Percentiles rank a stretch among this genome's conserved stretches.
phyloP scores from a whole-genome alignment of 2,888 invertebrate species.

The Leucophenga maculata region DNA sequence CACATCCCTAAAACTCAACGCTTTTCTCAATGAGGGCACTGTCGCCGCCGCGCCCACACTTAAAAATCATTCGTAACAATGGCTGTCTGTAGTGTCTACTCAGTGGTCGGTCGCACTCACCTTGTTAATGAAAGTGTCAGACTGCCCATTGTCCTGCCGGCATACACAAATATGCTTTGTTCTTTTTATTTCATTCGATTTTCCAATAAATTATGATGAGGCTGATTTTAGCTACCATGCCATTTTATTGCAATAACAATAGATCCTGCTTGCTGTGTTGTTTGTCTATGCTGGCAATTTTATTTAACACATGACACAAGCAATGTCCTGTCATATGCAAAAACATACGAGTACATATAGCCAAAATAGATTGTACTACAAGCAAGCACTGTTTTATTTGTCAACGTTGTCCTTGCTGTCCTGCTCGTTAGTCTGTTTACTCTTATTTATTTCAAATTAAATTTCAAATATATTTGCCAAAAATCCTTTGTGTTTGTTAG shows the following conservation, averaged over 20 bases:
- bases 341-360: no score
- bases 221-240: conserved; percentile 50
- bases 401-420: no score
- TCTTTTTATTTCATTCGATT: conserved; percentile 43
- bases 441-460: no score
- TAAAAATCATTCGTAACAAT: conserved; percentile 59
- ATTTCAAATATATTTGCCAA: no score
- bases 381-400: no score
- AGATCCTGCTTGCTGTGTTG: conserved; percentile 10
- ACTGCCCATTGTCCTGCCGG: conserved; percentile 30
- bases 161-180: conserved; percentile 3
- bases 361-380: no score
- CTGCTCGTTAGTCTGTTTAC: no score
- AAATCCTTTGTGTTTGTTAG: no score
- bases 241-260: conserved; percentile 35
- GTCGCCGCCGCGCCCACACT: conserved; percentile 31
- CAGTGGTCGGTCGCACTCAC: conserved; percentile 17
- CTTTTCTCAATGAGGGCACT: conserved; percentile 34
- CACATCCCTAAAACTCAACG: no score
- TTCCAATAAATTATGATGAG: conserved; percentile 66
- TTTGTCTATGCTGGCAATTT: not conserved
- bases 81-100: conserved; percentile 26
- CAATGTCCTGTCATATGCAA: not conserved
- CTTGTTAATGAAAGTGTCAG: conserved; percentile 66
- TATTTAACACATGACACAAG: no score